Base-by-base conservation (phyloP, 2,797 vertebrate species). In the Cephalopachus bancanus region DNA sequence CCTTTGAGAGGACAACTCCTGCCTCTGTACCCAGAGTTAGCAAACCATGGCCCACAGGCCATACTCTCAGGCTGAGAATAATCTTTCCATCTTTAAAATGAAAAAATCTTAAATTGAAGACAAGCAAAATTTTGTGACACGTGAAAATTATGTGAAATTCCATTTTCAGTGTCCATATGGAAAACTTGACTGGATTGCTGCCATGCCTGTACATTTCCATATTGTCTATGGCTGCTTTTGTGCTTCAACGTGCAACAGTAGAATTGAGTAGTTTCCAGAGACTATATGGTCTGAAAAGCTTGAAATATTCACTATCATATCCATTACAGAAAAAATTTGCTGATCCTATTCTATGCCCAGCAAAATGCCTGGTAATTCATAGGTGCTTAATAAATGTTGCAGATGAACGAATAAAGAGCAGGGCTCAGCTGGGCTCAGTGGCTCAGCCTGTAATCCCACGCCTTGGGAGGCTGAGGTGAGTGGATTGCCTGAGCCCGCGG, bases 181-280 rank as follows among this genome's bases (percentile, higher is more conserved):
- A 65, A 76, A 37, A 5, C n/a, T 75, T 72, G 76, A 28, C 37
- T 15, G 15, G 89, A 20, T 28, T 0, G 1, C 7, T 0, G 1
- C 9, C 16, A 8, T 1, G 0, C 10, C 83, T 16, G 0, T 28
- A n/a, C 37, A 12, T 15, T 53, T 15, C 4, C 0, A 11, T 16
- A 7, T 1, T 2, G 14, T n/a, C 26, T 33, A 17, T 7, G 62
- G 60, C 65, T 62, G 11, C 17, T 62, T 86, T 72, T 10, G 15
- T 0, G 4, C 10, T 7, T 2, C 2, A 2, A 7, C 0, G 4
- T 15, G 2, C 9, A 1, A 10, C 1, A 8, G 8, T 11, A 59
- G 65, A 44, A 22, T 0, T 17, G 64, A 81, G 44, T 78, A 14
- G 5, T 14, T 44, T 19, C 0, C 30, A 49, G 57, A 24, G 55